These are phyloP conservation scores for Parthenolecanium corni DNA, from an alignment of 2,888 invertebrate species.

Conservation along the genomic window DNA sequence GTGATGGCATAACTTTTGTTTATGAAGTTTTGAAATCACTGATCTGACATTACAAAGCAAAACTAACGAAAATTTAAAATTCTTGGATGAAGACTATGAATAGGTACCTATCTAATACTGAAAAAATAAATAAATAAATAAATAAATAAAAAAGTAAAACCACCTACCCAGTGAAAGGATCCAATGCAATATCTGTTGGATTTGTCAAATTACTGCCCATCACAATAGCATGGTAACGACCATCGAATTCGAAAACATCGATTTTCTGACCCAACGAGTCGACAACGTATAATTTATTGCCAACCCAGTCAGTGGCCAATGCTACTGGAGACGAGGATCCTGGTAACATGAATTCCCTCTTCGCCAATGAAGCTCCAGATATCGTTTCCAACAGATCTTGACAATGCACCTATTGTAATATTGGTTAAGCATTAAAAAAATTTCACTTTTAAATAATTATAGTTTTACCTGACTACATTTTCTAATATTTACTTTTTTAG, in stretches of 20 bases:
- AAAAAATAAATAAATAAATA: too few species aligned
- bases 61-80: too few species aligned
- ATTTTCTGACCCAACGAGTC: conserved; percentile 88
- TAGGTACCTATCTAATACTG: too few species aligned
- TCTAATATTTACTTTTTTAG: conserved; percentile 63
- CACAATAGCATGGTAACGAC: conserved; percentile 78
- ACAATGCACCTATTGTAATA: conserved; percentile 11
- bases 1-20: too few species aligned
- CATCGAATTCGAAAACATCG: conserved; percentile 82
- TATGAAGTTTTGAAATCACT: too few species aligned
- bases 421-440: neutral
- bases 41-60: too few species aligned
- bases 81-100: too few species aligned
- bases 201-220: conserved; percentile 81
- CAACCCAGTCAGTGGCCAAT: conserved; percentile 92
- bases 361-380: neutral
- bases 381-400: conserved; percentile 2
- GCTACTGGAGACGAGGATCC: conserved; percentile 84
- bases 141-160: too few species aligned
- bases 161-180: conserved; percentile 69
- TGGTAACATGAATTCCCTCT: conserved; percentile 55
- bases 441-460: too few species aligned
- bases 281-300: conserved; percentile 88
- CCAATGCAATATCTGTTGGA: conserved; percentile 83
- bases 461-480: too few species aligned